Conservation (phyloP, 2,888 invertebrate species). For the Anorthoa munda region DNA sequence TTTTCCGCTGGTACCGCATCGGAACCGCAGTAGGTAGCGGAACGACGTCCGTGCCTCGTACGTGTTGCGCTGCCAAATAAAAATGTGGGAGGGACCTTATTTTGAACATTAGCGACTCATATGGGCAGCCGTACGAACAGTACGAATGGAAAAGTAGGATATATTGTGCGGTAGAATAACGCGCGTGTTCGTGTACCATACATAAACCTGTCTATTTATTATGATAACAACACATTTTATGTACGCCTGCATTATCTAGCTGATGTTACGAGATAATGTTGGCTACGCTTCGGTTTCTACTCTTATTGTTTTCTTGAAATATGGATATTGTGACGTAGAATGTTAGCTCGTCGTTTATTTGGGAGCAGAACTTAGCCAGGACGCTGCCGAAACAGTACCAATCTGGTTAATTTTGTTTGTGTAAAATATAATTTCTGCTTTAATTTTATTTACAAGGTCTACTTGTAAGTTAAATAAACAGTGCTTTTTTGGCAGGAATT, state of each 20-base stretch:
- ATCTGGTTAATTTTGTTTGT: conserved; percentile 31
- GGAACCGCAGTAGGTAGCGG: conserved; percentile 88
- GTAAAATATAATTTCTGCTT: conserved; percentile 7
- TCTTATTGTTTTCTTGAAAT: conserved; percentile 55
- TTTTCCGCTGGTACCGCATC: conserved; percentile 88
- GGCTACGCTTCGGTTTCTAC: conserved; percentile 30
- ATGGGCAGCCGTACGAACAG: conserved; percentile 50
- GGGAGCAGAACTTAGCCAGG: conserved; percentile 10
- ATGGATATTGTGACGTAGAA: conserved; percentile 45
- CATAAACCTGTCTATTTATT: conserved; percentile 65
- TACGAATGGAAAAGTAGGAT: conserved; percentile 60
- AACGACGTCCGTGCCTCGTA: conserved; percentile 81
- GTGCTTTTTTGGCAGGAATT: conserved; percentile 52
- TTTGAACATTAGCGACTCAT: conserved; percentile 67
- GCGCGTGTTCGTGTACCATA: conserved; percentile 49
- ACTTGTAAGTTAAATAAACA: conserved; percentile 54
- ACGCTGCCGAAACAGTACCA: conserved; percentile 7
- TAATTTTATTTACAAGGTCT: conserved; percentile 46
- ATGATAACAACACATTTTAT: conserved; percentile 63
- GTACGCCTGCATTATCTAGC: conserved; percentile 52
- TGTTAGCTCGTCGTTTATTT: conserved; percentile 37
- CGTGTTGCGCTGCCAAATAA: conserved; percentile 86
- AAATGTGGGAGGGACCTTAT: conserved; percentile 76
- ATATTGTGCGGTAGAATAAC: conserved; percentile 41
- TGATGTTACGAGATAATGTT: conserved; percentile 55